Evolutionary conservation across 30 jellyfish, hydroid and myxozoan species (phyloP).

Genomic region (Chrysaora quinquecirrha): DNA sequence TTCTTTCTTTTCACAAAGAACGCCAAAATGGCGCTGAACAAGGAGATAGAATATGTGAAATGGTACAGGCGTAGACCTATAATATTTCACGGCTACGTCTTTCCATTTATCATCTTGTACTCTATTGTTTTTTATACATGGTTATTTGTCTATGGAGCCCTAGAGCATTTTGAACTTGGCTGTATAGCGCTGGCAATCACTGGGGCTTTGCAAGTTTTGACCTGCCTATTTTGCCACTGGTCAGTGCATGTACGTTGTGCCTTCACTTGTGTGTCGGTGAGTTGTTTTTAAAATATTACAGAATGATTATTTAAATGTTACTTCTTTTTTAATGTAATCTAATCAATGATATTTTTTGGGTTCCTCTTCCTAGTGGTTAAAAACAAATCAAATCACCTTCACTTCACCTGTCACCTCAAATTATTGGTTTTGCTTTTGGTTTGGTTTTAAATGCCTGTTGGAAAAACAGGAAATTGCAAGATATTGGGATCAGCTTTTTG

Average conservation of each 20-base stretch:
- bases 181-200: conserved; percentile 88
- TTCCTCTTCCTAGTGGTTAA: no score
- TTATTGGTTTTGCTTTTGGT: no score
- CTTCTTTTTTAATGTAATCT: no score
- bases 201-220: conserved; percentile 92
- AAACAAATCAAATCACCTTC: no score
- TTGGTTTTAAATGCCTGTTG: no score
- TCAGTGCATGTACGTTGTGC: conserved; percentile 93
- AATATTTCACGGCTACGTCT: conserved; percentile 87
- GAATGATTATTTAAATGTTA: no score
- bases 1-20: background rate
- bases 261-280: conserved; percentile 86
- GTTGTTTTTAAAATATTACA: no score
- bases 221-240: conserved; percentile 98
- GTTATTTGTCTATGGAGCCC: conserved; percentile 81
- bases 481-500: no score
- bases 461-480: no score
- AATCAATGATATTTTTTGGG: no score
- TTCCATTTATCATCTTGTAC: conserved; percentile 80
- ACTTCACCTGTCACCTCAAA: no score
- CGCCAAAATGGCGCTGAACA: conserved; percentile 76
- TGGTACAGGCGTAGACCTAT: conserved; percentile 44
- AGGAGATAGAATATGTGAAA: conserved; percentile 60
- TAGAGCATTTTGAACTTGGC: conserved; percentile 89
- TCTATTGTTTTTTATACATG: conserved; percentile 67